Base-by-base conservation (phyloP, 2,797 vertebrate species). In the Aphelocoma californica region DNA sequence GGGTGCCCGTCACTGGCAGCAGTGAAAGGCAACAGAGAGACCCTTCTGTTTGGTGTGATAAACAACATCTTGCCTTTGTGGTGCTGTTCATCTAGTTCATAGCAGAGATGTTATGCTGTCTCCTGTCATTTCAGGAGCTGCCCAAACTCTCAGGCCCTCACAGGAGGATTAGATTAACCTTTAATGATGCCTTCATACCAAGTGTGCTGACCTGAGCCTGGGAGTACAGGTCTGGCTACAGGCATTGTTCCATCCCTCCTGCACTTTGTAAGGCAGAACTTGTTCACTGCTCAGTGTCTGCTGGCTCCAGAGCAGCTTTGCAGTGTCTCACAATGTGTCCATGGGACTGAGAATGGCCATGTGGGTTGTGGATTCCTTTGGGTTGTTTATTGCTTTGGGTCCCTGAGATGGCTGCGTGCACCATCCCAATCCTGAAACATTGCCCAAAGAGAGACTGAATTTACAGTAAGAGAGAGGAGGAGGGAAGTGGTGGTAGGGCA, bases 381-480 rank as follows among this genome's bases (percentile, higher is more conserved):
- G 13, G 16, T 7, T 9, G 18, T 25, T 67, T 5, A 2, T 40
- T 56, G n/a, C 9, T 45, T 54, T 0, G 2, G 28, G 14, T 50
- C 7, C 4, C 19, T 4, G n/a, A 31, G 20, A 4, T 44, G 28
- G 9, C n/a, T 29, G 3, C 5, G 26, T 13, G 16, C 5, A 0
- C 6, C 16, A 1, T 10, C 48, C 53, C 13, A 15, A 0, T 20
- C 40, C 44, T 42, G 53, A 73, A 56, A 45, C 0, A 0, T 1
- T 71, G n/a, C 21, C 8, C 6, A 4, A 34, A 64, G 29, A 47
- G 31, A 32, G 34, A 7, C 7, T 32, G 29, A 53, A n/a, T 69
- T 81, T 57, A 15, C 20, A 24, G 18, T 4, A 28, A 34, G n/a
- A 57, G 17, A 7, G 38, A 62, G 25, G 19, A 77, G 51, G 21